Base-by-base conservation (phyloP, 1,140 invertebrate genomes). In the Littorina saxatilis region DNA sequence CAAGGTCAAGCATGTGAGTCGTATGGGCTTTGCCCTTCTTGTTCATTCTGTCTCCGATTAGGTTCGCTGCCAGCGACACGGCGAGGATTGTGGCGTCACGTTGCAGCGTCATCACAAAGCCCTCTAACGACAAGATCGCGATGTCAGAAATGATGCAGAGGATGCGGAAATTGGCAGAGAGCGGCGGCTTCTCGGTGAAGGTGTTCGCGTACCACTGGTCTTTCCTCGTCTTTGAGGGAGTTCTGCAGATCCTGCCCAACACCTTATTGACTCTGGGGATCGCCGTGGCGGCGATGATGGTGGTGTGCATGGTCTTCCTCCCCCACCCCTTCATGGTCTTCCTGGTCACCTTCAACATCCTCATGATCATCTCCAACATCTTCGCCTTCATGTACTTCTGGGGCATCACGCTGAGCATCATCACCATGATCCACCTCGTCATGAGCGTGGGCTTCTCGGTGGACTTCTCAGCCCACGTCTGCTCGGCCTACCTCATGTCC, bases 381-480 rank as follows among this genome's bases (percentile, higher is more conserved):
- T 96, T 98, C 2, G 98, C 98, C 0, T 99, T 99, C 92, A 98
- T 99, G 96, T 95, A 97, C 0, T 93, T 98, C 0, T 99, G 98
- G 98, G 95, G 95, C 84, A 97, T 99, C 0, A 98, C 97, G 89
- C 93, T 99, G 47, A 98, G 99, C 91, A 98, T 97, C 5, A 98
- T 99, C 87, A 99, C 98, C 0, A 99, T 99, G 98, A 99, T 99
- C 58, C 99, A 99, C 88, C 94, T 99, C 1, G 99, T 99, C 63
- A 99, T 99, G 98, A 98, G 98, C 88, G 98, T 99, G 43, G 98
- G 98, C 58, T 99, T 99, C 92, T 98, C 97, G 2, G 97, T 99
- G 0, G 98, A 99, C 89, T 99, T 98, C 91, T 98, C 97, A 0
- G 98, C 98, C 7, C 98, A 99, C 88, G 99, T 99, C 66, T 98